These are phyloP conservation scores for Drosophila rufa DNA, from an alignment of 1,140 invertebrate species.

Conservation along the genomic window DNA sequence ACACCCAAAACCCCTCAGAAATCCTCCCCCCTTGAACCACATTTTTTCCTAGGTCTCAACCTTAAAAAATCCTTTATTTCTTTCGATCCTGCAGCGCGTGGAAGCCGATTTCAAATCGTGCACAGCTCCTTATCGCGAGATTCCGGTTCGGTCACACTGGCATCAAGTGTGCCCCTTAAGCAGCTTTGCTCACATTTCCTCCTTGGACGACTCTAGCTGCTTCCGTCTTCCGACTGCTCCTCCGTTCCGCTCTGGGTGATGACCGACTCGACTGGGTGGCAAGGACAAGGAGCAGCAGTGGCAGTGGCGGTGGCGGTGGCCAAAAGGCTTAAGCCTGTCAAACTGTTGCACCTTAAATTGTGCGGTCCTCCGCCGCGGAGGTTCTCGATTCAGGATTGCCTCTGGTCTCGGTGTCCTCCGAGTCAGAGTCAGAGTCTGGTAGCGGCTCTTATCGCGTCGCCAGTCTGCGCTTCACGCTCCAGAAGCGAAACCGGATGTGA, in stretches of 20 bases:
- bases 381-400: slow-evolving; percentile 7
- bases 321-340: slow-evolving; percentile 45
- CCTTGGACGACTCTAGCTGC: neutral
- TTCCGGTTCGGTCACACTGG: slow-evolving; percentile 21
- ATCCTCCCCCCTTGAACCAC: neutral
- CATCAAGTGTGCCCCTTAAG: slow-evolving; percentile 31
- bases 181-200: slow-evolving; percentile 30
- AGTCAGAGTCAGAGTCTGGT: slow-evolving; percentile 10
- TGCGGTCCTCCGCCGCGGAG: neutral
- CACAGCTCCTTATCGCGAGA: slow-evolving; percentile 18
- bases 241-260: slow-evolving; percentile 1
- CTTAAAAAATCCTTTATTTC: neutral
- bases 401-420: neutral
- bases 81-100: neutral
- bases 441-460: slow-evolving; percentile 72
- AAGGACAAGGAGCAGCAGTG: neutral
- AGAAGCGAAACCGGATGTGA: slow-evolving; percentile 82
- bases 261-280: neutral
- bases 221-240: neutral
- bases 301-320: neutral
- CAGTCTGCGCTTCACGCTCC: slow-evolving; percentile 80
- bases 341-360: slow-evolving; percentile 70
- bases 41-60: neutral
- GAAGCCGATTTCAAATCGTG: slow-evolving; percentile 6
- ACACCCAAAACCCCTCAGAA: too few species aligned